A percentile compares a stretch with the other conserved stretches of the same genome.
Conservation (phyloP, 2,888 invertebrate species). For the Escarpia spicata region DNA sequence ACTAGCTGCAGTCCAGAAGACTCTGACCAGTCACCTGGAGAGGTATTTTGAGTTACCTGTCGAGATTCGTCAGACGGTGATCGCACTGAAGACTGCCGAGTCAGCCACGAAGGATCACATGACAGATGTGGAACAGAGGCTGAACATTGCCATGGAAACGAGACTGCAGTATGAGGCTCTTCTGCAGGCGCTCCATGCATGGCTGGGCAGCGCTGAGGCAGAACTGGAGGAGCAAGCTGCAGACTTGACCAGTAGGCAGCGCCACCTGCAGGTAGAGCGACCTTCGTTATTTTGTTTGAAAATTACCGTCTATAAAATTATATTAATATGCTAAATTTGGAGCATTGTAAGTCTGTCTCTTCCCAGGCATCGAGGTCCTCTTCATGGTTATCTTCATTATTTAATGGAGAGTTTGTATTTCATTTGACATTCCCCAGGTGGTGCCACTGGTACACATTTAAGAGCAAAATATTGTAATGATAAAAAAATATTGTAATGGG, state of each 20-base stretch:
- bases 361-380: too few relatives aligned
- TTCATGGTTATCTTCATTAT: too few relatives aligned
- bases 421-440: too few relatives aligned
- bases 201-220: neutral
- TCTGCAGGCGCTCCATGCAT: neutral
- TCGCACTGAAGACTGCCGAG: neutral
- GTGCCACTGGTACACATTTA: too few relatives aligned
- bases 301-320: neutral
- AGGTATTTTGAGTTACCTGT: neutral
- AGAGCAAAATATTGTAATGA: too few relatives aligned
- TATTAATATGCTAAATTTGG: too few relatives aligned
- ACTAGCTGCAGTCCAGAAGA: neutral
- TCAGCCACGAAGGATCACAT: neutral
- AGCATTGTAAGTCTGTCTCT: too few relatives aligned
- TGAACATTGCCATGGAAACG: conserved; percentile 14
- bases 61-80: neutral
- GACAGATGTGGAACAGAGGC: neutral
- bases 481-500: too few relatives aligned
- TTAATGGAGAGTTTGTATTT: too few relatives aligned
- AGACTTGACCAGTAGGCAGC: neutral
- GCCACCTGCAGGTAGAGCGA: neutral
- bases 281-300: neutral
- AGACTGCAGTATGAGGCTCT: neutral
- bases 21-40: neutral
- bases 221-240: neutral